Conservation (phyloP, 2,888 invertebrate species). For the Ptilodon capucinus region DNA sequence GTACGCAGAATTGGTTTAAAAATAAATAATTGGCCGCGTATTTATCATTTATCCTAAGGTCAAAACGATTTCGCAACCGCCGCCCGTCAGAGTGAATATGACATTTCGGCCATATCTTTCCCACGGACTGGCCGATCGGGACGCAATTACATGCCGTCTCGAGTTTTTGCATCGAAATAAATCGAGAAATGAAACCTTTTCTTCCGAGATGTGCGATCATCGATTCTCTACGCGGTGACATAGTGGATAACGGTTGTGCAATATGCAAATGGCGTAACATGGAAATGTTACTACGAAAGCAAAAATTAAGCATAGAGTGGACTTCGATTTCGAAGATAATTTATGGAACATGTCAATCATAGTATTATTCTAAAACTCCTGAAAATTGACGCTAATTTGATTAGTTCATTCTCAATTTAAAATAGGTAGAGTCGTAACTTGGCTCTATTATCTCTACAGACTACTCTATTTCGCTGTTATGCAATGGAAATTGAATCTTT, state of each 20-base stretch:
- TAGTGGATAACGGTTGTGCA: slow-evolving; percentile 40
- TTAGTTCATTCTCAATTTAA: slow-evolving; percentile 19
- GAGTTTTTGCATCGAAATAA: slow-evolving; percentile 59
- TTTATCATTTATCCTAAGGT: slow-evolving; percentile 34
- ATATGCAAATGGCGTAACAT: slow-evolving; percentile 43
- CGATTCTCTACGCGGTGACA: slow-evolving; percentile 52
- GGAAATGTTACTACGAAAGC: slow-evolving; percentile 31
- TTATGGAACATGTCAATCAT: slow-evolving; percentile 25
- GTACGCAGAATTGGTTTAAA: slow-evolving; percentile 1
- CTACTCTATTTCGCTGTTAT: slow-evolving; percentile 1
- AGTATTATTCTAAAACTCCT: slow-evolving; percentile 19
- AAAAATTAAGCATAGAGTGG: slow-evolving; percentile 5
- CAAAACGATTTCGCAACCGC: slow-evolving; percentile 27
- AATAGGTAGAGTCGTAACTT: neutral
- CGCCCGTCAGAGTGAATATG: slow-evolving; percentile 58
- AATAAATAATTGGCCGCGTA: slow-evolving; percentile 18
- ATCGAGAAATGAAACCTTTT: slow-evolving; percentile 42
- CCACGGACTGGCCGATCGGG: slow-evolving; percentile 61
- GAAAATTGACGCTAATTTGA: slow-evolving; percentile 6
- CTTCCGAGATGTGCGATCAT: slow-evolving; percentile 42
- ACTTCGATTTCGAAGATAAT: slow-evolving; percentile 19
- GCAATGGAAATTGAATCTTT: neutral
- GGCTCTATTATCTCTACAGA: neutral
- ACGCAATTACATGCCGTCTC: slow-evolving; percentile 61
- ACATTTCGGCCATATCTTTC: slow-evolving; percentile 76